phyloP scores from a whole-genome alignment of 2,888 invertebrate genomes.

The Prenolepis imparis region DNA sequence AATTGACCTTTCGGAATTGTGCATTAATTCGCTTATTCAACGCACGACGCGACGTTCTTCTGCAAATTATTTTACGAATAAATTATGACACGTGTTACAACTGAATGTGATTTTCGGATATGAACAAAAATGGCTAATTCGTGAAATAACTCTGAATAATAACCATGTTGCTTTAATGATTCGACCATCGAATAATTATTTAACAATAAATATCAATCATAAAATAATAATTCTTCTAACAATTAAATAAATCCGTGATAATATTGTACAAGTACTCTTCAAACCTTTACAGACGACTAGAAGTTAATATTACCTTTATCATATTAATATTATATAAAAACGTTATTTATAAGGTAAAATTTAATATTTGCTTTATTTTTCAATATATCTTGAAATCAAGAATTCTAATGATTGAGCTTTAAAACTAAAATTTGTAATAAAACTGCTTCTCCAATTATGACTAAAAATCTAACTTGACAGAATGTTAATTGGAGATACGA shows the following conservation, averaged over 20 bases:
- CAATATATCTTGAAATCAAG: neutral
- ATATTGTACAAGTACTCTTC: neutral
- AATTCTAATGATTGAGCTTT: neutral
- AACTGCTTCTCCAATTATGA: neutral
- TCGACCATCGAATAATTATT: neutral
- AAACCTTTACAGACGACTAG: neutral
- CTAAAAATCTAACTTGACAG: neutral
- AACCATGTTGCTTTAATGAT: neutral
- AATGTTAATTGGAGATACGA: neutral
- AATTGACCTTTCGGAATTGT: slow-evolving; percentile 17
- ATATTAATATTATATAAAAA: neutral
- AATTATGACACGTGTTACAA: neutral
- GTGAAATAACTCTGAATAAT: neutral
- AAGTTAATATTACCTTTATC: neutral
- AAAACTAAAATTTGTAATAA: neutral
- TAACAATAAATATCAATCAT: neutral
- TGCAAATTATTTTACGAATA: neutral
- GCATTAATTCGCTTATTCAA: slow-evolving; percentile 11
- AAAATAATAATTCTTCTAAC: neutral
- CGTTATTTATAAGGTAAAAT: neutral
- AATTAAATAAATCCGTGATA: neutral
- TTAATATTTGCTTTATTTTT: neutral
- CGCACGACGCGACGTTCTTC: neutral
- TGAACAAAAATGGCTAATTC: neutral
- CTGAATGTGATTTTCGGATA: neutral